Percentiles rank a stretch among this genome's conserved stretches.
Conservation (phyloP, 2,113 vertebrate genomes). For the Cebus imitator region DNA sequence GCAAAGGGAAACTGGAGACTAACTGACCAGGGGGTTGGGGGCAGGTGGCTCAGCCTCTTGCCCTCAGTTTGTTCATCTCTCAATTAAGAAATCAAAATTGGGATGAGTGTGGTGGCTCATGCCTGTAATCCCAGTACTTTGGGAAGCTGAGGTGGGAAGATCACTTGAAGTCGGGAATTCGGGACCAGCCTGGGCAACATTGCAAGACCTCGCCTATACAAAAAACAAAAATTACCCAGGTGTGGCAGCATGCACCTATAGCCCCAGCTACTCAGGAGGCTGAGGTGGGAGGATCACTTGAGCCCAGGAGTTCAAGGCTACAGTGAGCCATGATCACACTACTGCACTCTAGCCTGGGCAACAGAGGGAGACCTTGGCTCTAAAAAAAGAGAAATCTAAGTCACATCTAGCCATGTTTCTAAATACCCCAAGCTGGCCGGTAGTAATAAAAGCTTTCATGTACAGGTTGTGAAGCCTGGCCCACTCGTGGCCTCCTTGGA, state of each 20-base stretch:
- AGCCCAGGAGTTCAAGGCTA: neutral
- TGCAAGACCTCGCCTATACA: neutral
- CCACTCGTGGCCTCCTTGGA: fast-evolving
- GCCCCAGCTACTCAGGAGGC: neutral
- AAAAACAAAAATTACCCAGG: neutral
- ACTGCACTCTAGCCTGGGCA: neutral
- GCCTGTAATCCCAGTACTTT: neutral
- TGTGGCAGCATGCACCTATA: neutral
- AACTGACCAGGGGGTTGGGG: fast-evolving
- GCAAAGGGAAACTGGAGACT: neutral
- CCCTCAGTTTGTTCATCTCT: neutral
- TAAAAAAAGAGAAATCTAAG: neutral
- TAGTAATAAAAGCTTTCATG: fast-evolving
- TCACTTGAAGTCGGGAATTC: neutral
- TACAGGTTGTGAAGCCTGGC: neutral
- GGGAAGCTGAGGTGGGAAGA: neutral
- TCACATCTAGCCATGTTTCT: fast-evolving
- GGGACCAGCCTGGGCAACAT: neutral
- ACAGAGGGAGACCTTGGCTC: neutral
- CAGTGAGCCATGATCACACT: neutral
- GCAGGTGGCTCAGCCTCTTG: neutral
- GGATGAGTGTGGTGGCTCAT: neutral
- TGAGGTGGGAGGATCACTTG: neutral
- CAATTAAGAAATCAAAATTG: neutral
- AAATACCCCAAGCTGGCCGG: neutral